Conservation (phyloP, 2,113 vertebrate genomes). For the Monopterus albus region DNA sequence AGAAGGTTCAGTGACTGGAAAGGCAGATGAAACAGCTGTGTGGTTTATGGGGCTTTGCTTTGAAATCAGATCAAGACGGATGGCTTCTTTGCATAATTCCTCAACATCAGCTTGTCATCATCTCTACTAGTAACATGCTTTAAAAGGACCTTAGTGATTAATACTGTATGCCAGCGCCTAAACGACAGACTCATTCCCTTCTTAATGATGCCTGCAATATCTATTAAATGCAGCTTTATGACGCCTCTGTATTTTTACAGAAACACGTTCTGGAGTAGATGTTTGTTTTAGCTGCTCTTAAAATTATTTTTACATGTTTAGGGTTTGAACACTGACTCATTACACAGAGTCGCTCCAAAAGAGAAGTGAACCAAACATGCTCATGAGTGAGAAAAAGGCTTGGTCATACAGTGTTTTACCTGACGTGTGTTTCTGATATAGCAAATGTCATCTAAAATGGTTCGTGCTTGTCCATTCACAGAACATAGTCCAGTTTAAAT, state of each 20-base stretch:
- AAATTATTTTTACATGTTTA: conserved; percentile 11
- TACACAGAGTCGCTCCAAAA: background rate
- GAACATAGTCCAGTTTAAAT: background rate
- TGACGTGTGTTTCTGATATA: background rate
- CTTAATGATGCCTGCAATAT: conserved; percentile 91
- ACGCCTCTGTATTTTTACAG: conserved; percentile 80
- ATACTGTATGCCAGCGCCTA: conserved; percentile 88
- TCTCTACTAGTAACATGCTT: conserved; percentile 89
- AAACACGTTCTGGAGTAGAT: conserved; percentile 23
- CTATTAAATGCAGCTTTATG: conserved; percentile 88
- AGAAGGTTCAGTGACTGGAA: conserved; percentile 71
- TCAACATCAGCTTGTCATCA: conserved; percentile 92
- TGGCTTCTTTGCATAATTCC: conserved; percentile 86
- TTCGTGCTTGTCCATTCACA: background rate
- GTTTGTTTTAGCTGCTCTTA: conserved; percentile 61
- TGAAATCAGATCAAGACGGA: conserved; percentile 91
- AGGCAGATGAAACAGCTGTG: conserved; percentile 85
- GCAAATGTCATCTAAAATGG: conserved; percentile 25
- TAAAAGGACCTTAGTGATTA: conserved; percentile 89
- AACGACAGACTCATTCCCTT: conserved; percentile 90
- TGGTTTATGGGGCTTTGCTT: conserved; percentile 88
- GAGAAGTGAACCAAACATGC: background rate
- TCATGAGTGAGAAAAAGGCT: background rate
- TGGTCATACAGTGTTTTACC: background rate
- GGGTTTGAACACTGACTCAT: background rate